phyloP scores from a whole-genome alignment of 2,113 vertebrate species.

The Nesospiza acunhae region DNA sequence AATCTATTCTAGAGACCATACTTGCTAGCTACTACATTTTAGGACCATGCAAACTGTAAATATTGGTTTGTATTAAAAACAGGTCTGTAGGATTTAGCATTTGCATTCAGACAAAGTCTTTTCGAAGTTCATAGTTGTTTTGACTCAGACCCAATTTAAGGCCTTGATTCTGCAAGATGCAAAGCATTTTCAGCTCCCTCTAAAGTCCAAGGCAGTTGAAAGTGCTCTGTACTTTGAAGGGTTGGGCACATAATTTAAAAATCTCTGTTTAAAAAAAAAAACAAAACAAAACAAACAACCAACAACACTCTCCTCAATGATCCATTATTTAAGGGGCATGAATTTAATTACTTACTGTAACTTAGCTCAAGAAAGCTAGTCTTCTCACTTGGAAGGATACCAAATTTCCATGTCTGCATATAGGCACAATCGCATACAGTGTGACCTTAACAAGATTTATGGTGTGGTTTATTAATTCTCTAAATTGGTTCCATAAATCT shows the following conservation, averaged over 20 bases:
- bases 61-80: constrained; percentile 8
- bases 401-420: constrained; percentile 67
- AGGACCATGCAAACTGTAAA: constrained; percentile 19
- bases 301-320: constrained; percentile 46
- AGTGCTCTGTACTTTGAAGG: constrained; percentile 15
- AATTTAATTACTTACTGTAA: constrained; percentile 72
- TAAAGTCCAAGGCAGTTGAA: background rate
- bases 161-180: background rate
- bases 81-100: background rate
- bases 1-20: background rate
- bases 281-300: background rate
- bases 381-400: constrained; percentile 67
- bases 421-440: constrained; percentile 59
- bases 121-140: background rate
- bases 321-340: constrained; percentile 57
- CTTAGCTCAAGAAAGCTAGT: constrained; percentile 58
- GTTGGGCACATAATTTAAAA: constrained; percentile 45
- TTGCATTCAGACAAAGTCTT: constrained; percentile 2
- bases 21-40: constrained; percentile 12
- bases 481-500: constrained; percentile 75
- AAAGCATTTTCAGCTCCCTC: background rate
- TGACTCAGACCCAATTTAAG: background rate
- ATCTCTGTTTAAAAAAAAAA: background rate
- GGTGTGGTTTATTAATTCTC: constrained; percentile 71
- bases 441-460: constrained; percentile 73